Evolutionary conservation across 2,113 vertebrate genomes (phyloP).

Genomic region (Phrynosoma blainvillii): DNA sequence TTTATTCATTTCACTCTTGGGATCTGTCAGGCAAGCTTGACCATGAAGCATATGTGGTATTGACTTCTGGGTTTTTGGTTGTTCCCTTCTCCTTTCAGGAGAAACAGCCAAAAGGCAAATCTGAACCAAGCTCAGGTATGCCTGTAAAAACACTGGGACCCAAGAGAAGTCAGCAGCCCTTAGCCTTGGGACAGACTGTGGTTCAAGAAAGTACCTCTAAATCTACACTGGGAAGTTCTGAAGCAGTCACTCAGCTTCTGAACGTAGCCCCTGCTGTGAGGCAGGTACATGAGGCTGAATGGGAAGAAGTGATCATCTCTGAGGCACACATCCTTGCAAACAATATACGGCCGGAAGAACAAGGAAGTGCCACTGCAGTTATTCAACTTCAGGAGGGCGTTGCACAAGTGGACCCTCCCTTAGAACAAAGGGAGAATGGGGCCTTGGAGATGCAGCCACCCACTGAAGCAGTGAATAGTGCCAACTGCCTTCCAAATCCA

Average conservation of each 20-base stretch:
- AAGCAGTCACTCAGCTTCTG: constrained; percentile 80
- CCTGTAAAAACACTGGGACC: constrained; percentile 67
- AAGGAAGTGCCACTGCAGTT: constrained; percentile 32
- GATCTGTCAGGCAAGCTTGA: neutral
- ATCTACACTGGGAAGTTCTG: constrained; percentile 69
- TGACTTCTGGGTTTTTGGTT: neutral
- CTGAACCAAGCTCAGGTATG: constrained; percentile 71
- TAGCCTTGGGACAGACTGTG: constrained; percentile 46
- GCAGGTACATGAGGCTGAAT: constrained; percentile 70
- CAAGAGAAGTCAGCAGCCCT: constrained; percentile 72
- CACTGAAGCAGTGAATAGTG: constrained; percentile 53
- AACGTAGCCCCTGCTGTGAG: constrained; percentile 64
- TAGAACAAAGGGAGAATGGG: constrained; percentile 57
- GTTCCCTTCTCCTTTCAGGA: constrained; percentile 68
- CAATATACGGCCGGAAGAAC: constrained; percentile 54
- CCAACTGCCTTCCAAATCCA: constrained; percentile 28
- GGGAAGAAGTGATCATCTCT: constrained; percentile 80
- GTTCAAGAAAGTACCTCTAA: constrained; percentile 59
- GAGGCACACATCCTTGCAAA: constrained; percentile 70
- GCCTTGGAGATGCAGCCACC: constrained; percentile 41
- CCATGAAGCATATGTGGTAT: neutral
- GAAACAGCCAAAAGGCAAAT: constrained; percentile 78
- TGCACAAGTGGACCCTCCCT: constrained; percentile 45
- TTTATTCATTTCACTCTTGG: constrained; percentile 25
- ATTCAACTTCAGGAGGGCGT: constrained; percentile 49